Base-by-base conservation (phyloP, 1,140 invertebrate genomes). In the Latrodectus geometricus region DNA sequence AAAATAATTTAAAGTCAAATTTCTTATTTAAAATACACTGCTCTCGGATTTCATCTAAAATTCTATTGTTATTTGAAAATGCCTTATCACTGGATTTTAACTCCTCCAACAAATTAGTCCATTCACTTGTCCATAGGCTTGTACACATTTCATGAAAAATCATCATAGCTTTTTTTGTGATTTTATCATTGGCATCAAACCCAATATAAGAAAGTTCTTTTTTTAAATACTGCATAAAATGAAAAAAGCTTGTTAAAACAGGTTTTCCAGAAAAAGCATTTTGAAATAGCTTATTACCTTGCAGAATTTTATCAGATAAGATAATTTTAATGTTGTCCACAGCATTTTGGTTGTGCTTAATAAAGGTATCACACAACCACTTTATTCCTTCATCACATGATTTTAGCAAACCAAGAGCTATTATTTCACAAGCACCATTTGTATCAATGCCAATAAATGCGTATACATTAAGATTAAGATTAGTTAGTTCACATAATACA, bases 351-450 rank as follows among this genome's bases (percentile, higher is more conserved):
- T 48, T 65, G 21, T n/a, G n/a, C n/a, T n/a, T n/a, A n/a, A n/a
- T n/a, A n/a, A n/a, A n/a, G n/a, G n/a, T n/a, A n/a, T n/a, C n/a
- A n/a, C n/a, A n/a, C n/a, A n/a, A n/a, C n/a, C n/a, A n/a, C n/a
- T n/a, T n/a, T n/a, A n/a, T n/a, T 8, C 54, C 61, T 9, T 8
- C 8, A 8, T 9, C 9, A 49, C 54, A 23, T 48, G 9, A 65
- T 66, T 78, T 78, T 12, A 78, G 14, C 35, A 78, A 65, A 23
- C 76, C 61, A 65, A 49, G 12, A 35, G 76, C n/a, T 20, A 78
- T 23, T 49, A 78, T 78, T 78, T 78, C 76, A 78, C 54, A 78
- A 66, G 61, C 9, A 14, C 76, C 76, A 78, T 78, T 78, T 8
- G 76, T 11, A 66, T 78, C 76, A 15, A 15, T n/a, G 21, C 76